phyloP scores from a whole-genome alignment of 2,888 invertebrate species.

The Apamea sordens region DNA sequence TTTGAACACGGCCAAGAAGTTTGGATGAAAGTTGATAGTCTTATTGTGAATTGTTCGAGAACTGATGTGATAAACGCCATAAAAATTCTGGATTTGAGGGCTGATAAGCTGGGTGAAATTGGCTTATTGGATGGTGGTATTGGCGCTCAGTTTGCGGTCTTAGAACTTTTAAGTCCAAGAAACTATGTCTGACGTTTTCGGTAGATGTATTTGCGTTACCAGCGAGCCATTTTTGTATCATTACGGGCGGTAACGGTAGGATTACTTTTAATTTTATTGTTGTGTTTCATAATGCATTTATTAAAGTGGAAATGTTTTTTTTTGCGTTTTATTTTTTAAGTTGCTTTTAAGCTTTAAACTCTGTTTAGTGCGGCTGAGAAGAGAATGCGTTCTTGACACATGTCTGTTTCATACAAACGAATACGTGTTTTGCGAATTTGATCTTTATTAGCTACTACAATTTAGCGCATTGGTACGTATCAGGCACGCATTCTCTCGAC shows the following conservation, averaged over 20 bases:
- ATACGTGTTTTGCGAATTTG: neutral
- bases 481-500: neutral
- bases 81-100: conserved; percentile 78
- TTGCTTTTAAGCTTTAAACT: neutral
- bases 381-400: neutral
- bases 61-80: conserved; percentile 83
- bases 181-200: conserved; percentile 81
- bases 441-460: neutral
- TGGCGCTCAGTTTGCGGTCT: conserved; percentile 78
- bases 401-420: neutral
- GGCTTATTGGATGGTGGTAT: conserved; percentile 81
- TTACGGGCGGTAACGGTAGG: conserved; percentile 72
- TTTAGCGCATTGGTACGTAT: neutral
- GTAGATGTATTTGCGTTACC: conserved; percentile 82
- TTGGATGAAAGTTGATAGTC: conserved; percentile 79
- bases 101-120: conserved; percentile 81
- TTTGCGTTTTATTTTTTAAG: neutral
- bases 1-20: conserved; percentile 83
- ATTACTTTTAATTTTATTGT: neutral
- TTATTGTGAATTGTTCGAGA: conserved; percentile 79
- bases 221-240: conserved; percentile 70
- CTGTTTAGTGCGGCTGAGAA: neutral
- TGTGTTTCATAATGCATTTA: neutral
- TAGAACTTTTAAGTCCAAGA: conserved; percentile 81
- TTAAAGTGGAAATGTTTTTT: neutral